Percentiles rank a stretch among this genome's conserved stretches.
These are phyloP conservation scores for Phalacrocorax brasilianus DNA, from an alignment of 2,113 vertebrate genomes.

Conservation along the genomic window DNA sequence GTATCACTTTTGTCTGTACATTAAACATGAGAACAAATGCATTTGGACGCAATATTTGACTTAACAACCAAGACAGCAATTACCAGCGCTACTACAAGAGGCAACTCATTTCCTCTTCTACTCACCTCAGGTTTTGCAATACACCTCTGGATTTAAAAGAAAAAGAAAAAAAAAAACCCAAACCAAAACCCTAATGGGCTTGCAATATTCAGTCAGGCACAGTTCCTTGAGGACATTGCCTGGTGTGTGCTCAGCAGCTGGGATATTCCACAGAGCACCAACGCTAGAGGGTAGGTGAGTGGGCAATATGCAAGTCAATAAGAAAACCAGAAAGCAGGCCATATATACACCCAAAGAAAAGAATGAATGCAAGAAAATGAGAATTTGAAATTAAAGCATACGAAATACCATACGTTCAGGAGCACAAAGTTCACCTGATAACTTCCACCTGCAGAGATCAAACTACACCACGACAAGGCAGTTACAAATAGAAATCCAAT, in stretches of 20 bases:
- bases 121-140: not conserved
- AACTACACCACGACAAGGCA: not conserved
- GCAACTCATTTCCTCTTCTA: not conserved
- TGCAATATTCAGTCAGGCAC: not conserved
- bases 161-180: not conserved
- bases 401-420: not conserved
- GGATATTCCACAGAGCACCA: not conserved
- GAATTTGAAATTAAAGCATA: not conserved
- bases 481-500: not conserved
- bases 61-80: not conserved
- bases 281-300: not conserved
- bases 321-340: not conserved
- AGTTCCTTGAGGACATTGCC: not conserved
- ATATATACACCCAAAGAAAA: not conserved
- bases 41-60: not conserved
- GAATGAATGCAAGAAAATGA: not conserved
- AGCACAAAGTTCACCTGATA: not conserved
- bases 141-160: not conserved
- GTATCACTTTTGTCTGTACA: not conserved
- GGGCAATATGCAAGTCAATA: not conserved
- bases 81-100: not conserved
- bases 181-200: not conserved
- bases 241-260: not conserved
- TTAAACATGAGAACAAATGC: not conserved
- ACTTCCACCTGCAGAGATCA: not conserved